Evolutionary conservation across 2,888 invertebrate species (phyloP).

Genomic region (Athrips mouffetella): DNA sequence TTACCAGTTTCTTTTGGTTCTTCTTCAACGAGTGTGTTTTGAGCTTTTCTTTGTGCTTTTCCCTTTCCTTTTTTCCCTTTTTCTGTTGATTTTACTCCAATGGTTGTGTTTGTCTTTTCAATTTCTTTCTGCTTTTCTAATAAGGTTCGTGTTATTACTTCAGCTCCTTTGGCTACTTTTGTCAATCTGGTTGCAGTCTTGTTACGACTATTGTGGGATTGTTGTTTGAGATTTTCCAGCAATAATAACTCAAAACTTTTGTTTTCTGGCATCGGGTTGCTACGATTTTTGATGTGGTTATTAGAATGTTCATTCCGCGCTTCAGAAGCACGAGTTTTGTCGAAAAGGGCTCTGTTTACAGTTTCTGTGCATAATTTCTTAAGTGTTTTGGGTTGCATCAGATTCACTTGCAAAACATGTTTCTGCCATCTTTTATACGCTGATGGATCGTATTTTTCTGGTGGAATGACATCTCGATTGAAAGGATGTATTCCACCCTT

Average conservation of each 20-base stretch:
- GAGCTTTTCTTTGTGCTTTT: no score
- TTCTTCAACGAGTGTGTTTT: no score
- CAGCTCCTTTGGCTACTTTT: neutral
- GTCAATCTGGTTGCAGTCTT: no score
- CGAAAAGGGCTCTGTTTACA: neutral
- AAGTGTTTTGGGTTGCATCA: neutral
- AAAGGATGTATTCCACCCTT: neutral
- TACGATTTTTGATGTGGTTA: no score
- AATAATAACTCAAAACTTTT: neutral
- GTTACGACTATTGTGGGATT: neutral
- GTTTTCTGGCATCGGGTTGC: no score
- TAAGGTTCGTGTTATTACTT: neutral
- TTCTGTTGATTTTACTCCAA: neutral
- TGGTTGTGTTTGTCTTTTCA: neutral
- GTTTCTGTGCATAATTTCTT: neutral
- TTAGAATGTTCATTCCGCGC: neutral
- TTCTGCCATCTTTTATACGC: neutral
- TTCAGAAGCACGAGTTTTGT: neutral
- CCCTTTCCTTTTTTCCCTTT: neutral
- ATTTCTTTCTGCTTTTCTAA: neutral
- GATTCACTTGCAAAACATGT: neutral
- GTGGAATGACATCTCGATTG: neutral
- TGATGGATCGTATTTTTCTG: neutral
- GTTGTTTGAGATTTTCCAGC: neutral
- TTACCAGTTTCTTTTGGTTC: no score